Conservation (phyloP, 2,888 invertebrate genomes). For the Hymenopus coronatus region DNA sequence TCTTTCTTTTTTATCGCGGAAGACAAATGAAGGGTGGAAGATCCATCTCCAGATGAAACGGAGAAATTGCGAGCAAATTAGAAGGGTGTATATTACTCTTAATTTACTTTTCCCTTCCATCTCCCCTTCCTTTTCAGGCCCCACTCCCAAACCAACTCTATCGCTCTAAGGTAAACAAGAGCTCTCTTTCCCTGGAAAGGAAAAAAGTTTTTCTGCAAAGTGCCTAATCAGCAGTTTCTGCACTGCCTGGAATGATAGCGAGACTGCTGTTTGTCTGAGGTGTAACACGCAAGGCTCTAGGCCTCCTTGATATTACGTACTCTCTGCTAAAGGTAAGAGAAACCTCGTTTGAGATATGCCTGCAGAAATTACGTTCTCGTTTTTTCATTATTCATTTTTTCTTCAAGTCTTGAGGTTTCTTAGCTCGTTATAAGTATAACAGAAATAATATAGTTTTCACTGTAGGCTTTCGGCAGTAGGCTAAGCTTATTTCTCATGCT, state of each 20-base stretch:
- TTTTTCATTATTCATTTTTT: too few relatives aligned
- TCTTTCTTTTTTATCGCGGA: neutral
- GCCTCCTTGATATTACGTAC: neutral
- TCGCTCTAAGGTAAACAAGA: neutral
- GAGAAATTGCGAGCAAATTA: neutral
- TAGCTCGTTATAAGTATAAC: too few relatives aligned
- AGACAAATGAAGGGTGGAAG: neutral
- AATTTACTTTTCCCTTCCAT: neutral
- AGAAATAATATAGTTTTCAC: too few relatives aligned
- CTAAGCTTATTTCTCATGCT: too few relatives aligned
- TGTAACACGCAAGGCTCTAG: neutral
- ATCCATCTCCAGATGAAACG: neutral
- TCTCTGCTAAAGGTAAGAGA: neutral
- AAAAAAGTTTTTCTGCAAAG: neutral
- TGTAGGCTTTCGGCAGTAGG: too few relatives aligned
- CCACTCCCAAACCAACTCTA: neutral
- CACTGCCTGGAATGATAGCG: neutral
- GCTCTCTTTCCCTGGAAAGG: neutral
- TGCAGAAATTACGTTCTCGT: too few relatives aligned
- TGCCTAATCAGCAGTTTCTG: neutral
- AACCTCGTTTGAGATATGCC: too few relatives aligned
- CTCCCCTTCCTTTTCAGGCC: neutral
- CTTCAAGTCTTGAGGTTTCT: too few relatives aligned
- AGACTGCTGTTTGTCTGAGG: neutral
- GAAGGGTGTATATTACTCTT: neutral